Percentiles rank a stretch among this genome's conserved stretches.
These are phyloP conservation scores for Gymnoscopelus microlampas DNA, from an alignment of 2,797 vertebrate genomes.

Conservation along the genomic window DNA sequence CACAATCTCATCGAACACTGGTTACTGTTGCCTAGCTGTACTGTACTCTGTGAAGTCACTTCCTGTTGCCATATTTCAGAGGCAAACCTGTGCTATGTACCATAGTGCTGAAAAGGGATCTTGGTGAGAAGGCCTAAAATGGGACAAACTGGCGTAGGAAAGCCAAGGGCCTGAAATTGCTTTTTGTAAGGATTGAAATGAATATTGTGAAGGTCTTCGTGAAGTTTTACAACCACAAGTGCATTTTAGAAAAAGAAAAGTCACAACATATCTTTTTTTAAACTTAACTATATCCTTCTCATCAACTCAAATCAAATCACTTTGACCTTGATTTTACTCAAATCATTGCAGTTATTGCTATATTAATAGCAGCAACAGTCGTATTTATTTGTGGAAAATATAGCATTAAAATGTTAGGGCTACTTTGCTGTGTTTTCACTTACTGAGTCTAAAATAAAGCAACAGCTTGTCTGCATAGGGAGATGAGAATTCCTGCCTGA, in stretches of 20 bases:
- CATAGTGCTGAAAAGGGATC: slow-evolving; percentile 53
- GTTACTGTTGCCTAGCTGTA: slow-evolving; percentile 26
- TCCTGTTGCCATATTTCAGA: slow-evolving; percentile 48
- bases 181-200: slow-evolving; percentile 21
- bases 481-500: slow-evolving; percentile 29
- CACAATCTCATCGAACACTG: slow-evolving; percentile 30
- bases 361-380: slow-evolving; percentile 43
- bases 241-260: slow-evolving; percentile 64
- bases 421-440: slow-evolving; percentile 73
- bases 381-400: slow-evolving; percentile 74
- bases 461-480: slow-evolving; percentile 43
- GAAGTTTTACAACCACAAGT: slow-evolving; percentile 70
- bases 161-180: slow-evolving; percentile 32
- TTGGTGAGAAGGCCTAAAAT: slow-evolving; percentile 27
- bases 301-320: slow-evolving; percentile 45
- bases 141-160: slow-evolving; percentile 38
- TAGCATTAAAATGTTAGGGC: slow-evolving; percentile 65
- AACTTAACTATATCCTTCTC: slow-evolving; percentile 54
- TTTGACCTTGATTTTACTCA: slow-evolving; percentile 46
- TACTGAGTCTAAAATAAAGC: slow-evolving; percentile 67
- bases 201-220: slow-evolving; percentile 32
- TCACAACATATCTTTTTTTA: slow-evolving; percentile 43
- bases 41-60: slow-evolving; percentile 19
- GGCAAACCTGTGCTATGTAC: slow-evolving; percentile 31
- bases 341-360: slow-evolving; percentile 54